Conservation (phyloP, 2,113 vertebrate species). For the Pogonocichla stellata region DNA sequence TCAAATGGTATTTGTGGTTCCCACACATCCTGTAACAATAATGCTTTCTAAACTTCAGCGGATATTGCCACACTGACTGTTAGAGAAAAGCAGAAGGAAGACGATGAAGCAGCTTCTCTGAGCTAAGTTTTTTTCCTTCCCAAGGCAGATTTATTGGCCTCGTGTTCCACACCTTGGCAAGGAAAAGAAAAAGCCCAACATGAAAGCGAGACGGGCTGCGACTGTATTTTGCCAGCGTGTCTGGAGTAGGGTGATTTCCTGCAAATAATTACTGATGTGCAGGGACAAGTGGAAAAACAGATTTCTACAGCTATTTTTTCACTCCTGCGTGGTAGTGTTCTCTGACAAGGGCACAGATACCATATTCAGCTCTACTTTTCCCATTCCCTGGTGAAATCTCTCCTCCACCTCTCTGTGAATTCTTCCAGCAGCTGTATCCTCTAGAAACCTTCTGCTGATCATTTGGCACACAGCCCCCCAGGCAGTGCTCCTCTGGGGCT, state of each 20-base stretch:
- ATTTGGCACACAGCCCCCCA: neutral
- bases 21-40: constrained; percentile 53
- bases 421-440: neutral
- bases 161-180: neutral
- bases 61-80: constrained; percentile 28
- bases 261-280: neutral
- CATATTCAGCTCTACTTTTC: neutral
- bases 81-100: constrained; percentile 50
- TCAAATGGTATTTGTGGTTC: constrained; percentile 42
- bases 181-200: neutral
- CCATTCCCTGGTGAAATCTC: neutral
- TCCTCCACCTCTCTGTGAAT: neutral
- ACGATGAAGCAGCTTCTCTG: neutral
- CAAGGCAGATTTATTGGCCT: neutral
- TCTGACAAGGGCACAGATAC: neutral
- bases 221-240: neutral
- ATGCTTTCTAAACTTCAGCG: constrained; percentile 38
- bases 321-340: neutral
- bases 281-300: neutral
- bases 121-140: neutral
- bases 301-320: neutral
- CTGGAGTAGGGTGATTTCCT: neutral
- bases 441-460: neutral
- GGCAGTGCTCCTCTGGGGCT: neutral
- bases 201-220: neutral